Percentiles rank a stretch among this genome's conserved stretches.
These are phyloP conservation scores for Gymnopithys bicolor DNA, from an alignment of 2,797 vertebrate genomes.

Conservation along the genomic window DNA sequence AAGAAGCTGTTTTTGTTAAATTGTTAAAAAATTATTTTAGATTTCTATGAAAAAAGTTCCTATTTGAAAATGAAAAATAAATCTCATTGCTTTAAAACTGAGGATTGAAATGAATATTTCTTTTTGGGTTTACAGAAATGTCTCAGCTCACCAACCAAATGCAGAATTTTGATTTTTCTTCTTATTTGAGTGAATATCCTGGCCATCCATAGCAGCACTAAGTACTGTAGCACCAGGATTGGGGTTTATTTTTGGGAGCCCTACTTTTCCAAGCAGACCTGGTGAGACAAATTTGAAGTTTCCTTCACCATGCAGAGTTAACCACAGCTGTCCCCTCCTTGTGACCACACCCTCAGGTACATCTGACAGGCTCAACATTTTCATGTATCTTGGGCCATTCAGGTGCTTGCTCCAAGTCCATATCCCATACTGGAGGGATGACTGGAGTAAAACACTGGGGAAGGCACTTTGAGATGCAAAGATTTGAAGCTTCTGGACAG, in stretches of 20 bases:
- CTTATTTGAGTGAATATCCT: not conserved
- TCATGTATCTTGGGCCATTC: fast-evolving
- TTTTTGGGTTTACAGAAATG: not conserved
- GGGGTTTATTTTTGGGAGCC: not conserved
- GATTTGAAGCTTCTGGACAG: not conserved
- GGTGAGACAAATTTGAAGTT: not conserved
- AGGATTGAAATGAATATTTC: not conserved
- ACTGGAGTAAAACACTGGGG: not conserved
- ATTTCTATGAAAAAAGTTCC: not conserved
- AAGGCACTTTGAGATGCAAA: not conserved
- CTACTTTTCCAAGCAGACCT: not conserved
- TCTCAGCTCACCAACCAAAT: not conserved
- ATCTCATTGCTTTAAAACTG: not conserved
- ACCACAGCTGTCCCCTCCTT: not conserved
- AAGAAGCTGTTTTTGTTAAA: not conserved
- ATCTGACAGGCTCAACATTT: not conserved
- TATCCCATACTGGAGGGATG: not conserved
- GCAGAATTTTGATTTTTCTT: not conserved
- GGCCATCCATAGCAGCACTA: not conserved
- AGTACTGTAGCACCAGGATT: not conserved
- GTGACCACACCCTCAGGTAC: not conserved
- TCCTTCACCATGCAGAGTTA: not conserved
- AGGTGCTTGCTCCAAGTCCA: not conserved
- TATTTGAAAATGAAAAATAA: not conserved
- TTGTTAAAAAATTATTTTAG: not conserved